Percentiles rank a stretch among this genome's conserved stretches.
Conservation (phyloP, 35 echinoderm and acorn worm species). For the Heliocidaris erythrogramma region DNA sequence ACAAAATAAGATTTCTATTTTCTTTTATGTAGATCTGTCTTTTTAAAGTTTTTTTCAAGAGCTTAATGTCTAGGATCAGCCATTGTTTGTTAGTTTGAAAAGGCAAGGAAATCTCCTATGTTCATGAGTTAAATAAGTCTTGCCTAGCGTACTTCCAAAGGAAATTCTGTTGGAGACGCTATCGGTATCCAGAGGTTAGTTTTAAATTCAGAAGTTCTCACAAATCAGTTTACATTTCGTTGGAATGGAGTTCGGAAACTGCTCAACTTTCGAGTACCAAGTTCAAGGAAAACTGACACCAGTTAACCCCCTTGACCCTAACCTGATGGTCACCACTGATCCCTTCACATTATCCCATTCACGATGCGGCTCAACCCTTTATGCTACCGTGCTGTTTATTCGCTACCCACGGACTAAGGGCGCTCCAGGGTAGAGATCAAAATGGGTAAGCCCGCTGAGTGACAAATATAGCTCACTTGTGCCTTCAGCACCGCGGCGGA, state of each 20-base stretch:
- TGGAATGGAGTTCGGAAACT: not conserved
- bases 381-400: not conserved
- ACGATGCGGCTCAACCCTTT: not conserved
- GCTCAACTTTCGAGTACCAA: not conserved
- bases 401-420: not conserved
- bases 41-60: too few species aligned
- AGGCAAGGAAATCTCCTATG: too few species aligned
- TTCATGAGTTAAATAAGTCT: too few species aligned
- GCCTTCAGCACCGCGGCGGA: not conserved
- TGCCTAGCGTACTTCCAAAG: too few species aligned
- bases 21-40: too few species aligned
- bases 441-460: slow-evolving; percentile 7
- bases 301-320: not conserved
- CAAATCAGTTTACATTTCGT: not conserved
- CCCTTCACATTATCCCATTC: not conserved
- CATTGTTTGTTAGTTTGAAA: too few species aligned
- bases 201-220: too few species aligned
- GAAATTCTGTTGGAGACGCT: too few species aligned
- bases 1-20: too few species aligned
- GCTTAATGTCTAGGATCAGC: too few species aligned
- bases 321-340: not conserved
- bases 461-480: slow-evolving; percentile 3
- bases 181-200: too few species aligned
- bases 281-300: not conserved
- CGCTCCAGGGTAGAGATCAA: not conserved